Base-by-base conservation (phyloP, 2,113 vertebrate genomes). In the Corythaeola cristata region DNA sequence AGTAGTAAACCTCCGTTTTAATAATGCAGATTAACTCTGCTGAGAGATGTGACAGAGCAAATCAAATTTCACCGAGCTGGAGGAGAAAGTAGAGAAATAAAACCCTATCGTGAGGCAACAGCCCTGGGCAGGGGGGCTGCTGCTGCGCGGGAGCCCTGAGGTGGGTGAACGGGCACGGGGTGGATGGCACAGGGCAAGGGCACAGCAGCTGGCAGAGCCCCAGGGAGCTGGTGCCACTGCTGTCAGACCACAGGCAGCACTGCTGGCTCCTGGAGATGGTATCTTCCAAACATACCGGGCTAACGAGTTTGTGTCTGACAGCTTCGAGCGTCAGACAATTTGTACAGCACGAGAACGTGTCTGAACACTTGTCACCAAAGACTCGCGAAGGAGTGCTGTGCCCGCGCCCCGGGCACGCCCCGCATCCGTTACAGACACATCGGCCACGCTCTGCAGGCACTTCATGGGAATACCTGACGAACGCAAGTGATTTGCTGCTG, bases 401-500 rank as follows among this genome's bases (percentile, higher is more conserved):
- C 58, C 88, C 92, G 41, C 11, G 6, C 88, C 16, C 52, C 2
- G 2, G 88, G 53, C 88, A 11, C 67, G 85, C 52, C 85, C 85
- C 53, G 17, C 88, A 12, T 69, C 75, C 41, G 9, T 26, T 47
- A 27, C 63, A 47, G 73, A 39, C n/a, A 44, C 80, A 74, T 84
- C 95, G 89, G 50, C 62, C 91, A 62, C 37, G 0, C 18, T 2
- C 50, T 33, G 10, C 50, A 37, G 84, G 21, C 91, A 4, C 10
- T 0, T 1, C 3, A 3, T 1, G 74, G 16, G 30, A 49, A n/a
- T 2, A 66, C 22, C 27, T 8, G 47, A 15, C 12, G 52, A 0
- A 4, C 24, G 4, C 41, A 3, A 6, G 78, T 0, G 2, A 21
- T 0, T 45, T 1, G 8, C 53, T 72, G 71, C 90, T 63, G 93